Base-by-base conservation (phyloP, 2,113 vertebrate species). In the Perca fluviatilis region DNA sequence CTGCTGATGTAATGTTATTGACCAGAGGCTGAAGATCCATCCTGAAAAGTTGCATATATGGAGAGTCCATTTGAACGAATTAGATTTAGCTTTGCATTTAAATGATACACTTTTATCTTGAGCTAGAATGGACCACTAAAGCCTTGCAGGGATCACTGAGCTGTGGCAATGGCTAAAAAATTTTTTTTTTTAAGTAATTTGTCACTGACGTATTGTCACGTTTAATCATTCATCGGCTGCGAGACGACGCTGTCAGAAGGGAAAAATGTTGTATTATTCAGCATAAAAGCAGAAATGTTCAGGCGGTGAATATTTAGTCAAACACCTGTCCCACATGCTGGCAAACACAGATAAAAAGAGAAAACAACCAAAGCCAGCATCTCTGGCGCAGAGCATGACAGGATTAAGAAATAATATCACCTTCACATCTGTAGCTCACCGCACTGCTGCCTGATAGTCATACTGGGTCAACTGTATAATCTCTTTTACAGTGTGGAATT, bases 1-100 rank as follows among this genome's bases (percentile, higher is more conserved):
- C 49, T 54, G 51, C 89, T 82, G 77, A 81, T 77, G 61, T 76
- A 77, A 85, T 72, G 76, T 70, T 88, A 89, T 80, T 91, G 83
- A 91, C 74, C 74, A 63, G 58, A 83, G 58, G 62, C 77, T 83
- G 30, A 57, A 71, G 73, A 85, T 77, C 56, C 70, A 79, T 49
- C 65, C 71, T 50, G 73, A 79, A 77, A 63, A 67, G 66, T 1
- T 9, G n/a, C 57, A 54, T 79, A 62, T 77, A 82, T 77, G 54
- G 51, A 87, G 76, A 68, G 49, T 78, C 58, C 50, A 72, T 80
- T 76, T 69, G 10, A 83, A 64, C 47, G 73, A 74, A 84, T 80
- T 61, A 65, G 40, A 79, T 78, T 23, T 58, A 70, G 81, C 50
- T 66, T 77, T 62, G 57, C 66, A 81, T 88, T 79, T 74, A 73